Conservation (phyloP, 2,888 invertebrate genomes). For the Lepidocyrtinus sp. region DNA sequence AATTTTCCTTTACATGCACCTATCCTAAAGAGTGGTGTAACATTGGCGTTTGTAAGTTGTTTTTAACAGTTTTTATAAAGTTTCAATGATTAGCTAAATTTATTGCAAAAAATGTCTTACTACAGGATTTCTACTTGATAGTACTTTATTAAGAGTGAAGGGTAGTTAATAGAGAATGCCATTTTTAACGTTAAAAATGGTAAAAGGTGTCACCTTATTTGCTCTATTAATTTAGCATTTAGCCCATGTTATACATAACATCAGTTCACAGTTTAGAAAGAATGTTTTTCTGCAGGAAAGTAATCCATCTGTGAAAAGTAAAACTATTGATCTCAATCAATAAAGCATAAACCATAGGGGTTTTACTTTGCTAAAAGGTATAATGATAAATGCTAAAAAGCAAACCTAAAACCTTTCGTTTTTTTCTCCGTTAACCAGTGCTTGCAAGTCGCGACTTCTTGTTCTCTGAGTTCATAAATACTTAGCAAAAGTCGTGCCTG, state of each 20-base stretch:
- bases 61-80: too few species aligned
- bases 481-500: background rate
- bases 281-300: background rate
- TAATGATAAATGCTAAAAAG: too few species aligned
- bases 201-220: background rate
- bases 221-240: background rate
- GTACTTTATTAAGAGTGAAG: background rate
- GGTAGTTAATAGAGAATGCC: background rate
- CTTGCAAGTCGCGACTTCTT: background rate
- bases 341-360: background rate
- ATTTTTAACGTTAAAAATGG: background rate
- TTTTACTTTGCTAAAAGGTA: background rate
- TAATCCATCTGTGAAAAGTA: background rate
- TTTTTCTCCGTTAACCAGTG: background rate
- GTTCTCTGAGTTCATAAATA: background rate
- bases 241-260: background rate
- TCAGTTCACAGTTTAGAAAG: background rate
- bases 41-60: too few species aligned
- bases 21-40: too few species aligned
- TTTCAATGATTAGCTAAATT: too few species aligned
- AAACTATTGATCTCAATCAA: background rate
- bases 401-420: background rate
- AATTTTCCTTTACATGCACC: too few species aligned
- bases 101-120: too few species aligned
- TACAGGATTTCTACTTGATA: background rate